Conservation (phyloP, 2,888 invertebrate species). For the Pristionchus exspectatus region DNA sequence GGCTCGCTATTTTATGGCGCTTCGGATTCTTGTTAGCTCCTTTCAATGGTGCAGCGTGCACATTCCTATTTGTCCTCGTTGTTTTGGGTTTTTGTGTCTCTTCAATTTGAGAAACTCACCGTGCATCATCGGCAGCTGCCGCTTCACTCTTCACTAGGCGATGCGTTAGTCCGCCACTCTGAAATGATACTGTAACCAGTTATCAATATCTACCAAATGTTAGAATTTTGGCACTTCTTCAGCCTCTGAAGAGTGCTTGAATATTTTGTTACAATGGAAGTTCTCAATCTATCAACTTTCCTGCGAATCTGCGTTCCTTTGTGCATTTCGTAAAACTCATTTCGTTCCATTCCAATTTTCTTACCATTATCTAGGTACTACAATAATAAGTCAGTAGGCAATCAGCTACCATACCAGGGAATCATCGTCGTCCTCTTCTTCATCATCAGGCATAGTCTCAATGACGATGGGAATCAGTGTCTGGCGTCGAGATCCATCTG, state of each 20-base stretch:
- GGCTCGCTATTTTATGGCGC: neutral
- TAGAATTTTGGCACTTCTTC: too few species aligned
- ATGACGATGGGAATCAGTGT: slow-evolving; percentile 26
- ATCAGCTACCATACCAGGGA: neutral
- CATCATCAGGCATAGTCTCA: slow-evolving; percentile 22
- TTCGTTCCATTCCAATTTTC: neutral
- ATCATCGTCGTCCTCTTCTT: neutral
- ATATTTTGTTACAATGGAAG: too few species aligned
- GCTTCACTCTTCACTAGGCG: slow-evolving; percentile 16
- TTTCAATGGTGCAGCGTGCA: neutral
- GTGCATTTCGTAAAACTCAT: too few species aligned
- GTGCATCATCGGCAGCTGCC: slow-evolving; percentile 17
- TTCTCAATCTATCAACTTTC: too few species aligned
- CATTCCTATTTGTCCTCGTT: neutral
- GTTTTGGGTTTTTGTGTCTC: neutral
- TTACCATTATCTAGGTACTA: neutral
- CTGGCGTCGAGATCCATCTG: slow-evolving; percentile 24
- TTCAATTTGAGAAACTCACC: slow-evolving; percentile 12
- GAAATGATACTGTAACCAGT: neutral
- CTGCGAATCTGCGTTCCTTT: too few species aligned
- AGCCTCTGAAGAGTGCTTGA: too few species aligned
- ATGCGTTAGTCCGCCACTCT: slow-evolving; percentile 33
- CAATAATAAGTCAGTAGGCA: neutral
- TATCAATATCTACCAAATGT: neutral
- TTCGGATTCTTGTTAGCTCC: neutral